A percentile compares a stretch with the other conserved stretches of the same genome.
Conservation (phyloP, 2,888 invertebrate genomes). For the Darwinula stevensoni region DNA sequence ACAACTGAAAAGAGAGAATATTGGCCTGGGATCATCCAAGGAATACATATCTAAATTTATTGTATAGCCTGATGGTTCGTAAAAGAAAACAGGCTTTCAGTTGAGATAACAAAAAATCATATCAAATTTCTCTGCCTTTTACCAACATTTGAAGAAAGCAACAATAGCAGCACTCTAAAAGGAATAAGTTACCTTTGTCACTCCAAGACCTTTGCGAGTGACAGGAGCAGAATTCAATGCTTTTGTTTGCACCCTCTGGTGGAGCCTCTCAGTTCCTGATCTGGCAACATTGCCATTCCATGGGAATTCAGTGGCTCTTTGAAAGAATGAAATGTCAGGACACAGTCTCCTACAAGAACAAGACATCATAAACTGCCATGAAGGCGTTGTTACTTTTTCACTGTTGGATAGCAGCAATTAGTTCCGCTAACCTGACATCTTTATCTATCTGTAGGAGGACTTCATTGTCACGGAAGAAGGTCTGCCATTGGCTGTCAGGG, state of each 20-base stretch:
- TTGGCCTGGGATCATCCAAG: too few species aligned
- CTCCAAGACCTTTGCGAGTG: conserved; percentile 55
- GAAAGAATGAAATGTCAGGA: conserved; percentile 61
- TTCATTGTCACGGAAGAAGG: conserved; percentile 90
- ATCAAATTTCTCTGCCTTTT: too few species aligned
- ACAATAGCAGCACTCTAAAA: too few species aligned
- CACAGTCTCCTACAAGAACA: conserved; percentile 25
- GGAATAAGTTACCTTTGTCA: conserved; percentile 40
- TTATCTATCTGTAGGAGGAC: conserved; percentile 91
- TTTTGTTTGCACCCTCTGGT: conserved; percentile 59
- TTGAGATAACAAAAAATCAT: too few species aligned
- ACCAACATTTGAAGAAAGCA: too few species aligned
- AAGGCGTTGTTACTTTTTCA: too few species aligned
- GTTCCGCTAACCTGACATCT: conserved; percentile 38
- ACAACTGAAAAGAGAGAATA: too few species aligned
- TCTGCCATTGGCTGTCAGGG: conserved; percentile 82
- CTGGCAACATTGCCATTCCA: conserved; percentile 49
- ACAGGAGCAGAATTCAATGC: conserved; percentile 61
- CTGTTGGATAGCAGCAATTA: too few species aligned
- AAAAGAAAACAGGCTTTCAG: too few species aligned
- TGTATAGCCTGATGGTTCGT: too few species aligned
- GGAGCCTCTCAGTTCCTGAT: conserved; percentile 37
- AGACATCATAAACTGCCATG: too few species aligned
- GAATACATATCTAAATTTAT: too few species aligned
- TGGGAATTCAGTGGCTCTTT: conserved; percentile 71